Conservation (phyloP, 2,888 invertebrate species). For the Brachypterus glaber region DNA sequence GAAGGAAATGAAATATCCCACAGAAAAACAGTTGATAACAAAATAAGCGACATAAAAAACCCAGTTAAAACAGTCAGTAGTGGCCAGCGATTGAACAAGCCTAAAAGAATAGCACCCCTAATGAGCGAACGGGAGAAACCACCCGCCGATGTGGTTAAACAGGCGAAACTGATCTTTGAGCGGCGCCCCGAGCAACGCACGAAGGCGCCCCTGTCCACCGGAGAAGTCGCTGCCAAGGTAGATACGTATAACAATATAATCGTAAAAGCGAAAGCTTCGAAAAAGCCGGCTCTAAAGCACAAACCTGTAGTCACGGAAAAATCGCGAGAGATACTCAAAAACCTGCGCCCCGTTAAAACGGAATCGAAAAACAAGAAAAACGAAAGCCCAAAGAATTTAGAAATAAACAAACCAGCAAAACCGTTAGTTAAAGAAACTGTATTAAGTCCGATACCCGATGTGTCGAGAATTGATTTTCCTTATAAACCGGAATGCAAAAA, state of each 20-base stretch:
- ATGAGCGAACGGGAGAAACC: constrained; percentile 71
- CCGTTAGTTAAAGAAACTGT: constrained; percentile 15
- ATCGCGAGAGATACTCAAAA: constrained; percentile 1
- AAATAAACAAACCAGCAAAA: constrained; percentile 19
- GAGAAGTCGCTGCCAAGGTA: constrained; percentile 56
- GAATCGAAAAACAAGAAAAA: background rate
- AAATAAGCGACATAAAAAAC: constrained; percentile 15
- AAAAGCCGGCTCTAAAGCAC: constrained; percentile 39
- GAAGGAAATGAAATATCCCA: constrained; percentile 30
- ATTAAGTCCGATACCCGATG: constrained; percentile 37
- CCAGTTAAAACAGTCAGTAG: constrained; percentile 17
- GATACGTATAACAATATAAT: constrained; percentile 55
- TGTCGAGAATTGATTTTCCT: constrained; percentile 29
- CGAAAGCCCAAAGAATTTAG: constrained; percentile 9
- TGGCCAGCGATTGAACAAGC: constrained; percentile 42
- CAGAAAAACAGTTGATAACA: constrained; percentile 22
- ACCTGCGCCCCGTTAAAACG: background rate
- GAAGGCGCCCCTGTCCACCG: constrained; percentile 45
- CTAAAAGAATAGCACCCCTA: constrained; percentile 53
- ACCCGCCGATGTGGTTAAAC: constrained; percentile 81
- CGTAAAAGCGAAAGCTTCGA: constrained; percentile 42
- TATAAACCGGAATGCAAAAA: constrained; percentile 19
- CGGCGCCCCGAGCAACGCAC: constrained; percentile 49
- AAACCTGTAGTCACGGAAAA: constrained; percentile 41
- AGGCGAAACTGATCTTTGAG: constrained; percentile 78